Base-by-base conservation (phyloP, 2,113 vertebrate species). In the Antechinus flavipes region DNA sequence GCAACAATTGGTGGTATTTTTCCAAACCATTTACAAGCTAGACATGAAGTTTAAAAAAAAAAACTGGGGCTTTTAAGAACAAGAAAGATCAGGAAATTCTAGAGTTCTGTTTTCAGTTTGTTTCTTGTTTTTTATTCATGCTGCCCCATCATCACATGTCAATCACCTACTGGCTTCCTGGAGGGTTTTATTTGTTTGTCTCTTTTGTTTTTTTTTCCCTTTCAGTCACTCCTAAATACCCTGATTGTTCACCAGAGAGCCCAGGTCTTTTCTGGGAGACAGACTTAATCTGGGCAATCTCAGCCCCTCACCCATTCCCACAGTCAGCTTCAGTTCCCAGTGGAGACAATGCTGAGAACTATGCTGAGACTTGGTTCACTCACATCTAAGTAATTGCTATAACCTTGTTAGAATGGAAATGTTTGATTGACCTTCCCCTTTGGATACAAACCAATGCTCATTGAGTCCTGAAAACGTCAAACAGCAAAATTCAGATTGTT, bases 1-100 rank as follows among this genome's bases (percentile, higher is more conserved):
- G 90, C 94, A 97, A 97, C 95, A 96, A 94, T 95, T 93, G 96
- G 52, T 97, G 96, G 91, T 93, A 96, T 97, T 98, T 98, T 98
- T 96, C 97, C 49, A 97, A 97, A 97, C 96, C 94, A 58, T 96
- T 95, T 97, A 94, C 92, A 97, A 90, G 10, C 19, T 92, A 93
- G 96, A 96, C 91, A 91, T 97, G 93, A 97, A 96, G 90, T 95
- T 95, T 19, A 76, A 76, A 84, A 97, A 76, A 98, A 94, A 97
- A 94, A 94, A 6, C 35, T 42, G 16, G 68, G n/a, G n/a, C n/a
- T 84, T n/a, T 84, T 8, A 42, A 84, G 19, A 84, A 84, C 6
- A 84, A 84, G 35, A 42, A 84, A 84, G 35, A 23, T 23, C 16
- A 22, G 1, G 42, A 10, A 7, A 84, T 23, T 19, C 68, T 23